Evolutionary conservation across 2,113 vertebrate genomes (phyloP).

Genomic region (Holacanthus passer): DNA sequence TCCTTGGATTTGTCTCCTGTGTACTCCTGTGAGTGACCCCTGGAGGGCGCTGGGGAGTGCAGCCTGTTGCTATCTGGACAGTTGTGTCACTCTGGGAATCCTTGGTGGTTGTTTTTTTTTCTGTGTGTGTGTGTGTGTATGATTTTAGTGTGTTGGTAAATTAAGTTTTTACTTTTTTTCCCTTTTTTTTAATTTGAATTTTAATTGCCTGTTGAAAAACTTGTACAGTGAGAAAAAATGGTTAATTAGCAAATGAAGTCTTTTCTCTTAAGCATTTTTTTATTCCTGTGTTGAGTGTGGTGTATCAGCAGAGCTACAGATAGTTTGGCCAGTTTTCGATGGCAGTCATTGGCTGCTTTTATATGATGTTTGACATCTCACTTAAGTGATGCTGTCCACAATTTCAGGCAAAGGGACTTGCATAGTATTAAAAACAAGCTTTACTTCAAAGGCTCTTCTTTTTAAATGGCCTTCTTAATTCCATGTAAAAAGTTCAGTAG

Average conservation of each 20-base stretch:
- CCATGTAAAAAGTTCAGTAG: constrained; percentile 70
- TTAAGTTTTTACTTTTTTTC: constrained; percentile 71
- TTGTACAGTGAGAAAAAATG: constrained; percentile 71
- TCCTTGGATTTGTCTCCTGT: constrained; percentile 52
- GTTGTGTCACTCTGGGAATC: constrained; percentile 54
- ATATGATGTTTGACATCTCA: constrained; percentile 48
- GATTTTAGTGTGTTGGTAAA: constrained; percentile 81
- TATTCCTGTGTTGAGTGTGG: constrained; percentile 59
- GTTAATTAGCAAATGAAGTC: constrained; percentile 54
- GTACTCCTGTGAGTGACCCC: constrained; percentile 63
- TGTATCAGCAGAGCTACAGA: constrained; percentile 48
- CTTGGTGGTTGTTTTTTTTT: constrained; percentile 36
- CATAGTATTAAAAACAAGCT: constrained; percentile 48
- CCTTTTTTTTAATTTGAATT: constrained; percentile 54
- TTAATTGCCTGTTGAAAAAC: constrained; percentile 66
- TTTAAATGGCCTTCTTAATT: constrained; percentile 42
- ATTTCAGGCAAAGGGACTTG: constrained; percentile 61
- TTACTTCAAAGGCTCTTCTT: constrained; percentile 37
- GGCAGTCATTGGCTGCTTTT: constrained; percentile 42
- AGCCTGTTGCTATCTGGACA: constrained; percentile 51
- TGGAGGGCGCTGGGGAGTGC: constrained; percentile 58
- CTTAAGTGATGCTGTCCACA: constrained; percentile 53
- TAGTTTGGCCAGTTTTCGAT: constrained; percentile 63
- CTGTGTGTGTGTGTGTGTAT: constrained; percentile 68
- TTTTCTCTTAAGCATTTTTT: constrained; percentile 32